Conservation (phyloP, 1,140 invertebrate species). For the Penaeus vannamei region DNA sequence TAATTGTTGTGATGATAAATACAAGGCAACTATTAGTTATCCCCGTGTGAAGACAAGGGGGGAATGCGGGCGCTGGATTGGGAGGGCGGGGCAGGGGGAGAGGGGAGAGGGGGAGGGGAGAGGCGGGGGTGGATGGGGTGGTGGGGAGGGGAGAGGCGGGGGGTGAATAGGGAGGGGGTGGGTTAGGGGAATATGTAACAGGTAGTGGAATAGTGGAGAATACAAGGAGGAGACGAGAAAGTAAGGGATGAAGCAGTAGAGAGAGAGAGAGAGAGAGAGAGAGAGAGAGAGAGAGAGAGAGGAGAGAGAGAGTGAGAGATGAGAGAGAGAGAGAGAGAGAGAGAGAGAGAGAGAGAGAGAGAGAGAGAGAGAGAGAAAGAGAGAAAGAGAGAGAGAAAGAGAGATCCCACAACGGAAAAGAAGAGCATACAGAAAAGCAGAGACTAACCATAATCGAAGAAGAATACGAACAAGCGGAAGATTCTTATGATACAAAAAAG, state of each 20-base stretch:
- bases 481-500: too few relatives aligned
- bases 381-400: background rate
- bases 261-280: background rate
- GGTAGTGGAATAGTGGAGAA: background rate
- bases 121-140: background rate
- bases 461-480: too few relatives aligned
- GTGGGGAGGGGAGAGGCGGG: background rate
- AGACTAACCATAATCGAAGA: too few relatives aligned
- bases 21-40: too few relatives aligned
- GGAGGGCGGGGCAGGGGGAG: too few relatives aligned
- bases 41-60: background rate
- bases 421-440: too few relatives aligned
- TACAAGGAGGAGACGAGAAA: background rate
- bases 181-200: too few relatives aligned
- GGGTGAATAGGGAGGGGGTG: background rate
- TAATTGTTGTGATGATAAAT: too few relatives aligned
- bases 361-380: background rate
- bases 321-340: background rate
- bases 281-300: constrained; percentile 25
- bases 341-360: background rate
- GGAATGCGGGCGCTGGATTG: background rate
- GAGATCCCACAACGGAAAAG: too few relatives aligned
- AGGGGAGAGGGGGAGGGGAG: background rate
- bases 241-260: background rate
- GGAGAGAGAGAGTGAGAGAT: too few relatives aligned